Base-by-base conservation (phyloP, 2,113 vertebrate genomes). In the Glaucidium brasilianum region DNA sequence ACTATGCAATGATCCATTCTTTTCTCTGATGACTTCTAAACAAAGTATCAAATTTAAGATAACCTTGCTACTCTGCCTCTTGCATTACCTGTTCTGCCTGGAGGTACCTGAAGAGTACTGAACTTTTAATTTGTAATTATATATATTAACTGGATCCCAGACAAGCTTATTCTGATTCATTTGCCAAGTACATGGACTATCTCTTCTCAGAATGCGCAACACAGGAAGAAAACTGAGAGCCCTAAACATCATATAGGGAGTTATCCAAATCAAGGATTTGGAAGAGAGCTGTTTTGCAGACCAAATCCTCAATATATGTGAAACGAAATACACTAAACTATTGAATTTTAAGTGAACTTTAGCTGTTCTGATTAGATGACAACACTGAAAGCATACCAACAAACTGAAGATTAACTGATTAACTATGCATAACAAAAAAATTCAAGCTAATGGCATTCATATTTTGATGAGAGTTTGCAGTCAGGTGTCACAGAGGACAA, bases 121-220 rank as follows among this genome's bases (percentile, higher is more conserved):
- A 73, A 58, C 32, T 63, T 64, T 67, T 72, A 3, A 43, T 69
- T 74, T 84, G 39, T 17, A 62, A 23, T 64, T 77, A 43, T 3
- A 17, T 34, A 2, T 20, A 20, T 49, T 58, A 58, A 11, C 29
- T 59, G 32, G 27, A 35, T 43, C 11, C 29, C 47, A 78, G 21
- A 35, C 14, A 69, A 73, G 9, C 12, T 71, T 35, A 20, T 53
- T 85, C 30, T 53, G 43, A 82, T 39, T 63, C 25, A 17, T 6
- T 89, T 35, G 43, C 5, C 17, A 53, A 45, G 16, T 50, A 32
- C 0, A 0, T 7, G 49, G 17, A 62, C 26, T 29, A 3, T 5
- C 10, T 26, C 43, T 60, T 58, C 49, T 50, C 18, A 72, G 32
- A 80, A 64, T 19, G 4, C 21, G 21, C 6, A 88, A 47, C 18